phyloP scores from a whole-genome alignment of 2,113 vertebrate species.

The Indicator maculatus region DNA sequence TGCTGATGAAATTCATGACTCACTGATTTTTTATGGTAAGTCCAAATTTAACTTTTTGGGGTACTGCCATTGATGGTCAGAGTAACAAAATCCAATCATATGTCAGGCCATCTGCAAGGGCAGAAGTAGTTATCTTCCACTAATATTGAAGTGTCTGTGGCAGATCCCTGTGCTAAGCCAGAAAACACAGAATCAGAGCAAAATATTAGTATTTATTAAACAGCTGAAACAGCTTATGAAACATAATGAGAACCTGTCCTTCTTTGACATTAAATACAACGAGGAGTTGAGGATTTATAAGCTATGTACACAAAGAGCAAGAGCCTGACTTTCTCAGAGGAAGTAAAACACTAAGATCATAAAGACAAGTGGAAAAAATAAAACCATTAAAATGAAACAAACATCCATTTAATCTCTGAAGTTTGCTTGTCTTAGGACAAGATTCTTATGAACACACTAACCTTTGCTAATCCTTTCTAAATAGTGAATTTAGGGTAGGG shows the following conservation, averaged over 20 bases:
- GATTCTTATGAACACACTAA: not conserved
- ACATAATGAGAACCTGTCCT: not conserved
- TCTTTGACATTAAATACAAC: not conserved
- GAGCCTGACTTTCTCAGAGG: not conserved
- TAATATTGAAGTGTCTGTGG: not conserved
- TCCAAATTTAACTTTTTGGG: not conserved
- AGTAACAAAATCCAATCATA: not conserved
- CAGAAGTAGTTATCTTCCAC: not conserved
- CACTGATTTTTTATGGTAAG: not conserved
- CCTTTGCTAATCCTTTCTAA: not conserved
- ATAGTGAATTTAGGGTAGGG: fast-evolving
- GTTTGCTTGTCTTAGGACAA: not conserved
- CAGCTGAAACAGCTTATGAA: not conserved
- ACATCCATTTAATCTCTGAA: not conserved
- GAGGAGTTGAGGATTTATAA: not conserved
- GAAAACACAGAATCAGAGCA: not conserved
- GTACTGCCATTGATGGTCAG: not conserved
- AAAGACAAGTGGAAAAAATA: not conserved
- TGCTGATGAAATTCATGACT: not conserved
- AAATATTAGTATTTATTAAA: not conserved
- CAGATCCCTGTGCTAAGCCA: not conserved
- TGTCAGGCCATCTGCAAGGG: not conserved
- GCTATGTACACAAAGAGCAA: not conserved
- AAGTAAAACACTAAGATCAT: not conserved
- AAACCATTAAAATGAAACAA: not conserved